Base-by-base conservation (phyloP, 2,797 vertebrate species). In the Anabacerthia variegaticeps region DNA sequence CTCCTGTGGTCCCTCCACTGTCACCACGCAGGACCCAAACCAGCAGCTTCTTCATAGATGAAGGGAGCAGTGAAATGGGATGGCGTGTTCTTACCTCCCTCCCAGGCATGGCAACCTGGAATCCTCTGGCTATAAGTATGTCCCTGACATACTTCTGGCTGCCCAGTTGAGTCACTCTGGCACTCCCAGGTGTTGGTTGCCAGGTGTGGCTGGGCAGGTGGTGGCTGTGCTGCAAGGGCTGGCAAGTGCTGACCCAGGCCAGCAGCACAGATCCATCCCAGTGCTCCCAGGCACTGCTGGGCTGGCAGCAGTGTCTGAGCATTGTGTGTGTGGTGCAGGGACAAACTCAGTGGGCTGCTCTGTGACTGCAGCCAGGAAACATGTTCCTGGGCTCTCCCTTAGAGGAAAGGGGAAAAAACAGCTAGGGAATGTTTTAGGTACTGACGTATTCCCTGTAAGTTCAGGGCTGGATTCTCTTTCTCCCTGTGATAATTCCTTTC, bases 1-100 rank as follows among this genome's bases (percentile, higher is more conserved):
- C 26, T 36, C 48, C 62, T 72, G 58, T 8, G 0, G 15, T 59
- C 34, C n/a, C 11, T 74, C 24, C 30, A 13, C 30, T 54, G 56
- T 56, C 66, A 43, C 36, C 16, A 3, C 2, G 0, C 0, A 0
- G 44, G 63, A 63, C 22, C 13, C 6, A 2, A 10, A 27, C 21
- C 52, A 43, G n/a, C 81, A 43, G 66, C 73, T 91, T 65, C 39
- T 37, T 36, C 24, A 43, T 68, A 54, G 59, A 3, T 39, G 17
- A 69, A 18, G 1, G 2, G 14, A 49, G 28, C 44, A 46, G 7
- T 52, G 58, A n/a, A n/a, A 34, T 41, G 32, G 4, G 28, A 12
- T 12, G 23, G 28, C 1, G 0, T 7, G 41, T 54, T 72, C 62
- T 30, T 51, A 68, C 62, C n/a, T 78, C 18, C 34, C 30, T 76